A percentile compares a stretch with the other conserved stretches of the same genome.
Evolutionary conservation across 2,113 vertebrate species (phyloP).

Genomic region (Apteryx owenii): DNA sequence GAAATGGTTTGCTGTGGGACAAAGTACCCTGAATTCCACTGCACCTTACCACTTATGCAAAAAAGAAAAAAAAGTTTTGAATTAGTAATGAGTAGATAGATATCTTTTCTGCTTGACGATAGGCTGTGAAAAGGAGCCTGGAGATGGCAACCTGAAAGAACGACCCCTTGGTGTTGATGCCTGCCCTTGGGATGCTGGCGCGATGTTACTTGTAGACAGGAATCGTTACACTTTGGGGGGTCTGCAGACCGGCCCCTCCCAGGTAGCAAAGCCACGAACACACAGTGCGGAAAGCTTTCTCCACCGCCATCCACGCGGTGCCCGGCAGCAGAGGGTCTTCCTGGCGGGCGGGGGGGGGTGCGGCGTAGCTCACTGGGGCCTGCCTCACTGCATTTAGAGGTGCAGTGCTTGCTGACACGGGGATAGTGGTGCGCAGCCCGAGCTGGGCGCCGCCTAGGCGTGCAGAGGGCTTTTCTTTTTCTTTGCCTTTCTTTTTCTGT

Average conservation of each 20-base stretch:
- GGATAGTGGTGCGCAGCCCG: too few species aligned
- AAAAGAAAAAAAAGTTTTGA: not conserved
- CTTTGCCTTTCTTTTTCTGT: too few species aligned
- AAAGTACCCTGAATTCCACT: not conserved
- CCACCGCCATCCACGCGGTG: not conserved
- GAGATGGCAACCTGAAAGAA: not conserved
- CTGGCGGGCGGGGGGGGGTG: too few species aligned
- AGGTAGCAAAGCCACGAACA: not conserved
- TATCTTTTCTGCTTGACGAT: fast-evolving
- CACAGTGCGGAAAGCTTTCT: not conserved
- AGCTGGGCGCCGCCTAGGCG: too few species aligned
- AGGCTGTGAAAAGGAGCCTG: not conserved
- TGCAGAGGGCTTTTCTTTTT: too few species aligned
- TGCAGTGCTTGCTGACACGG: too few species aligned
- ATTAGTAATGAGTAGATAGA: not conserved
- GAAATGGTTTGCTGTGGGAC: not conserved
- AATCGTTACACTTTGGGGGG: not conserved
- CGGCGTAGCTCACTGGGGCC: too few species aligned
- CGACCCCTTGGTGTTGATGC: not conserved
- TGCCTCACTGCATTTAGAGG: too few species aligned
- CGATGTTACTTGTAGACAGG: fast-evolving
- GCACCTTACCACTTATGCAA: not conserved
- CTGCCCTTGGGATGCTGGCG: not conserved
- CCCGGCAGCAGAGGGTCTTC: not conserved
- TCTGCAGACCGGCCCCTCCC: not conserved